Conservation (phyloP, 2,797 vertebrate species). For the Balearica regulorum region DNA sequence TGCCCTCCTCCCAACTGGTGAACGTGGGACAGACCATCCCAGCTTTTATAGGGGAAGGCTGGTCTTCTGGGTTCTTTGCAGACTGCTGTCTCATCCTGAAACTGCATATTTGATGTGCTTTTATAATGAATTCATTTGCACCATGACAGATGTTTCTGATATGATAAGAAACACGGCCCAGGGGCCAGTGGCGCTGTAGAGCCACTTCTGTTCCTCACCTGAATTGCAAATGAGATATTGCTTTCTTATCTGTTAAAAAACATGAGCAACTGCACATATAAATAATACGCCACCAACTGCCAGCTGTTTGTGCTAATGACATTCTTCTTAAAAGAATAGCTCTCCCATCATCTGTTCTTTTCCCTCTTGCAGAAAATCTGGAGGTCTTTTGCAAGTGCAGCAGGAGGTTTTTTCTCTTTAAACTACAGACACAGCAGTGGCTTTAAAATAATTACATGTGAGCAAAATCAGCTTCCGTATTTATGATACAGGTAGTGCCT, state of each 20-base stretch:
- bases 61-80: not conserved
- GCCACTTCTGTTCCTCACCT: slow-evolving; percentile 11
- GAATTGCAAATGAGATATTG: slow-evolving; percentile 14
- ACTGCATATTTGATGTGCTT: not conserved
- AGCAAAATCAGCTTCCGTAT: not conserved
- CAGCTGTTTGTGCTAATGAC: slow-evolving; percentile 58
- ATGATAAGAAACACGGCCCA: not conserved
- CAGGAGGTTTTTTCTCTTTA: not conserved
- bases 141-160: slow-evolving; percentile 29
- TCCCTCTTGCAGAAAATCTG: slow-evolving; percentile 9
- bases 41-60: not conserved
- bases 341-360: slow-evolving; percentile 6
- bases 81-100: slow-evolving; percentile 24
- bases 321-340: slow-evolving; percentile 21
- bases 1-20: not conserved
- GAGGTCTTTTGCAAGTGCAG: not conserved
- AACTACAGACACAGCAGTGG: not conserved
- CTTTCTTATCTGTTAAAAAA: slow-evolving; percentile 55
- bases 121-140: slow-evolving; percentile 7
- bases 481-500: not conserved
- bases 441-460: not conserved
- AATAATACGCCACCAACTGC: slow-evolving; percentile 44
- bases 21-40: not conserved
- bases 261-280: slow-evolving; percentile 28
- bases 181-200: not conserved